These are phyloP conservation scores for Synanceia verrucosa DNA, from an alignment of 2,797 vertebrate species.

Conservation along the genomic window DNA sequence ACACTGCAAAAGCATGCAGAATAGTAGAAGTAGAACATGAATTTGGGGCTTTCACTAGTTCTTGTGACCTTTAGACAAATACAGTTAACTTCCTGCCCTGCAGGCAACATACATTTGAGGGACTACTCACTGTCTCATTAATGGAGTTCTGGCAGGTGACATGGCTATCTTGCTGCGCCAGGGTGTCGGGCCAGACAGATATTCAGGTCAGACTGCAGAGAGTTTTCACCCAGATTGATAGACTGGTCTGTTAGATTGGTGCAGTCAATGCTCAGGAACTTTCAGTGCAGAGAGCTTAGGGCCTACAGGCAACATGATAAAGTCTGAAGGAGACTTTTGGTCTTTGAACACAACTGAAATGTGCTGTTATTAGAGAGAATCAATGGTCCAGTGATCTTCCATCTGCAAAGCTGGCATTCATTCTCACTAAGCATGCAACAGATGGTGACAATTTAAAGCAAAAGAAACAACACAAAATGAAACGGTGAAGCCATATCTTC, in stretches of 20 bases:
- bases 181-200: constrained; percentile 58
- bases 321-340: constrained; percentile 11
- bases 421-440: not conserved
- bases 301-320: constrained; percentile 23
- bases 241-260: constrained; percentile 56
- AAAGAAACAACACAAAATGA: not conserved
- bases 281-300: constrained; percentile 32
- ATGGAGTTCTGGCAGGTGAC: constrained; percentile 57
- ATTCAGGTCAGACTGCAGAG: constrained; percentile 67
- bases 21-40: not conserved
- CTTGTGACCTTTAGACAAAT: not conserved
- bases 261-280: constrained; percentile 51
- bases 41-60: not conserved
- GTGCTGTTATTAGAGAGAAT: not conserved
- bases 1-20: not conserved
- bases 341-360: constrained; percentile 10
- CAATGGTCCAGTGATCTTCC: not conserved
- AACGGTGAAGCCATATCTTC: not conserved
- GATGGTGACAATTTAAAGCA: not conserved
- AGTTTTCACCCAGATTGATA: constrained; percentile 60
- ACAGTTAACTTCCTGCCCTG: constrained; percentile 15
- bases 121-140: constrained; percentile 52
- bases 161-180: constrained; percentile 58
- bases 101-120: constrained; percentile 35
- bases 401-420: not conserved